Base-by-base conservation (phyloP, 2,888 invertebrate genomes). In the Tholera decimalis region DNA sequence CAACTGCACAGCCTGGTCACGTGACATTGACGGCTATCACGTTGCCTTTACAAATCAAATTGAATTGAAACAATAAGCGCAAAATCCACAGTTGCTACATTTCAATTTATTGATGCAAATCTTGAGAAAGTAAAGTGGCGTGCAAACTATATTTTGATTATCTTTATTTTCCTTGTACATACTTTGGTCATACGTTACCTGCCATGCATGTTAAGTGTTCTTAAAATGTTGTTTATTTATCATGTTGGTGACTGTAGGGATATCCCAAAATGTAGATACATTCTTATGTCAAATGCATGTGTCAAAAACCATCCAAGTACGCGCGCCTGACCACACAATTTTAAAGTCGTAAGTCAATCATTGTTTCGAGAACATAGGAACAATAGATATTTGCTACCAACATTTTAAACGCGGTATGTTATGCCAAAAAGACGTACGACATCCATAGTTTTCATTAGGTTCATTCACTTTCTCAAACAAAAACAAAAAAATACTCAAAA, bases 61-160 rank as follows among this genome's bases (percentile, higher is more conserved):
- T 53, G 72, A 76, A 71, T 69, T 53, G 64, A 77, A 77, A 73
- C 49, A 77, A 77, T 63, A 62, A 56, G 53, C 47, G 15, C 35
- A 71, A 37, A 61, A 49, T 49, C 49, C 28, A 20, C 9, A 20
- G 28, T 53, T 30, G 20, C 44, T 56, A 39, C 37, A 62, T 44
- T 41, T 41, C 35, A 55, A 59, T 71, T 39, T 11, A 26, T 13
- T 15, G 37, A 77, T 50, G 44, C 41, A 56, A 77, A 55, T 62
- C 46, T 62, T 22, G 35, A 39, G 49, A 72, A 77, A 61, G 35
- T 56, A 28, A 55, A 76, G 44, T 63, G 30, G 30, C 54, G 18
- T 63, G 26, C 50, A 37, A 58, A 39, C 18, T 20, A 26, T 39
- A 61, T 54, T 57, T 24, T n/a, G 22, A 30, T 57, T 44, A 41